Percentiles rank a stretch among this genome's conserved stretches.
Conservation (phyloP, 92 coral and sea anemone species). For the Siderastrea siderea region DNA sequence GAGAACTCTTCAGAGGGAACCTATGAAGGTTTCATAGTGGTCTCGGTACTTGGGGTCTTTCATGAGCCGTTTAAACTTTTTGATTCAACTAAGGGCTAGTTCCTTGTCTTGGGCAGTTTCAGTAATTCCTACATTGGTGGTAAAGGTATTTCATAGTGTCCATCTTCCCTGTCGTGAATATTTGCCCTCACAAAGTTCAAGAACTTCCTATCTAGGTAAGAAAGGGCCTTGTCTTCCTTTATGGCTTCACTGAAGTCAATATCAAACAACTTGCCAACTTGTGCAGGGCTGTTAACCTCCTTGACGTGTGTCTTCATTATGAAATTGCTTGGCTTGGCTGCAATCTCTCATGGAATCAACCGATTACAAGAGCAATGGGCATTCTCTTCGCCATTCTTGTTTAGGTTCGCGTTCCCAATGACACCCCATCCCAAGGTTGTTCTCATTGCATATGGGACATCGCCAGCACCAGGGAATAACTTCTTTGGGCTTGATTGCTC, state of each 20-base stretch:
- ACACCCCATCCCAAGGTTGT: slow-evolving; percentile 72
- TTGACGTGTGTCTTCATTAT: slow-evolving; percentile 1
- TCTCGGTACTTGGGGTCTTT: neutral
- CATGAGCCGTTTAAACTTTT: slow-evolving; percentile 15
- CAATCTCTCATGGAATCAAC: neutral
- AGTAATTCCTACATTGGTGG: slow-evolving; percentile 10
- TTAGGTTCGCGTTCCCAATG: neutral
- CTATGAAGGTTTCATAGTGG: slow-evolving; percentile 23
- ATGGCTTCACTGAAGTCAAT: slow-evolving; percentile 15
- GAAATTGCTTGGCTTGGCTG: neutral
- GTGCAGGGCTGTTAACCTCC: slow-evolving; percentile 16
- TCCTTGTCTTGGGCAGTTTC: slow-evolving; percentile 8
- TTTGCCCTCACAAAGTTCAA: slow-evolving; percentile 6
- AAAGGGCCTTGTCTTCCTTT: slow-evolving; percentile 10
- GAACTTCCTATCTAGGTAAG: slow-evolving; percentile 33
- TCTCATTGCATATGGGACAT: slow-evolving; percentile 58
- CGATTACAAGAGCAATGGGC: neutral
- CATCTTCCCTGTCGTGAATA: slow-evolving; percentile 24
- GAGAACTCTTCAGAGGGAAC: neutral
- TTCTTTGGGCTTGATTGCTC: slow-evolving; percentile 62
- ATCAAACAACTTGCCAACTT: slow-evolving; percentile 21
- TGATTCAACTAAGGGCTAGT: neutral
- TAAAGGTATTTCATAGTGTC: slow-evolving; percentile 47
- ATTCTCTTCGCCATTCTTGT: neutral
- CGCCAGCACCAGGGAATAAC: slow-evolving; percentile 4